Evolutionary conservation across 2,113 vertebrate species (phyloP).

Genomic region (Lagopus leucura): DNA sequence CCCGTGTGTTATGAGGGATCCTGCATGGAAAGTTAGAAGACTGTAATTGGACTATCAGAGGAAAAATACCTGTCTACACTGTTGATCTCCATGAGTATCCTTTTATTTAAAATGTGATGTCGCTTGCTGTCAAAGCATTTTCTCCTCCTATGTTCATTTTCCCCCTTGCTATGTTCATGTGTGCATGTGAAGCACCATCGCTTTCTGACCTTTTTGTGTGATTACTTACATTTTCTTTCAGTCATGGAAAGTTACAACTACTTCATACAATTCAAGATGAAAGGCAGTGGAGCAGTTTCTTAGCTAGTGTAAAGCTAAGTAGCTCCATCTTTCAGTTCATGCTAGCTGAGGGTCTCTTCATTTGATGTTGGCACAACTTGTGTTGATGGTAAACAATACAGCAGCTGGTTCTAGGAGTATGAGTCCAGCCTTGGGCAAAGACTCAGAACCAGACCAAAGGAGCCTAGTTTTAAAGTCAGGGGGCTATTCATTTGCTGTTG

Average conservation of each 20-base stretch:
- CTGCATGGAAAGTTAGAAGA: not conserved
- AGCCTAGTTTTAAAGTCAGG: not conserved
- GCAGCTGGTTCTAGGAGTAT: not conserved
- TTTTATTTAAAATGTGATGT: not conserved
- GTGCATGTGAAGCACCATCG: not conserved
- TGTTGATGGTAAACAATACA: not conserved
- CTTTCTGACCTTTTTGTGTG: constrained; percentile 10
- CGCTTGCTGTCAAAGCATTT: not conserved
- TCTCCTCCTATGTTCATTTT: not conserved
- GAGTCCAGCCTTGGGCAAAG: not conserved
- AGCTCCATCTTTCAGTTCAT: not conserved
- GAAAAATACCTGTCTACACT: constrained; percentile 26
- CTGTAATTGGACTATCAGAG: not conserved
- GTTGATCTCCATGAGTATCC: not conserved
- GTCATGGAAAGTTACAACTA: not conserved
- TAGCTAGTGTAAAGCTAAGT: not conserved
- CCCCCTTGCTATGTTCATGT: not conserved
- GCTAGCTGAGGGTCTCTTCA: not conserved
- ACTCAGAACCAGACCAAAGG: not conserved
- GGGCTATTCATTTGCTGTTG: not conserved
- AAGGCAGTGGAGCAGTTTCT: not conserved
- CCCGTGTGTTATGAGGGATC: not conserved
- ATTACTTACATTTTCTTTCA: constrained; percentile 54
- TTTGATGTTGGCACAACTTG: not conserved
- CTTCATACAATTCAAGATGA: not conserved